A percentile compares a stretch with the other conserved stretches of the same genome.
Evolutionary conservation across 2,888 invertebrate species (phyloP).

Genomic region (Drosophila stalkeri): DNA sequence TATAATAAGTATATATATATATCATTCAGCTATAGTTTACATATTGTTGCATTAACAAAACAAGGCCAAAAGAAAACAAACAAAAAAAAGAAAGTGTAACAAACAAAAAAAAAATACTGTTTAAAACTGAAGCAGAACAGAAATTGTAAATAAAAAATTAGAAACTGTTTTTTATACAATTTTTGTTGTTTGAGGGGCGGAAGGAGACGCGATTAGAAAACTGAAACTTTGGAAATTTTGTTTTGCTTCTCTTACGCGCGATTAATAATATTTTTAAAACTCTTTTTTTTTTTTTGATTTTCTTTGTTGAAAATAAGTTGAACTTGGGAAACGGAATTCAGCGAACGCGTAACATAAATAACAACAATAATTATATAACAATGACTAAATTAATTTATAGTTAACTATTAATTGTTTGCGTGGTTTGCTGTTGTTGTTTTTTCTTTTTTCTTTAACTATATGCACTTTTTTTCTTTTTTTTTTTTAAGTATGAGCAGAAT

Average conservation of each 20-base stretch:
- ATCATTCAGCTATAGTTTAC: constrained; percentile 39
- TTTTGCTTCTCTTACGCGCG: constrained; percentile 51
- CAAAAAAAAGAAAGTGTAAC: constrained; percentile 6
- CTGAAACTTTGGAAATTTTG: constrained; percentile 25
- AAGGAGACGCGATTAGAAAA: constrained; percentile 9
- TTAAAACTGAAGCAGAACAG: constrained; percentile 60
- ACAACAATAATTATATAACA: constrained; percentile 81
- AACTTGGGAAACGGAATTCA: constrained; percentile 61
- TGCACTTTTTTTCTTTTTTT: constrained; percentile 12
- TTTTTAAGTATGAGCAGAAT: constrained; percentile 44
- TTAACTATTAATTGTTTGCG: constrained; percentile 58
- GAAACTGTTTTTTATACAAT: constrained; percentile 37
- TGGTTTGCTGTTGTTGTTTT: constrained; percentile 43
- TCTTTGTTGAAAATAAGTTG: constrained; percentile 47
- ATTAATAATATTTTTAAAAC: constrained; percentile 20
- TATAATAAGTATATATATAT: constrained; percentile 11
- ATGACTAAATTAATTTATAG: constrained; percentile 79
- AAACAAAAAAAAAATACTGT: constrained; percentile 70
- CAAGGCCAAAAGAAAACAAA: constrained; percentile 37
- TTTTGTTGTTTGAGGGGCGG: constrained; percentile 20
- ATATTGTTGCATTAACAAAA: constrained; percentile 27
- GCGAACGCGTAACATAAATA: constrained; percentile 76
- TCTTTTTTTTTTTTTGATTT: constrained; percentile 8
- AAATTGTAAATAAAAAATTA: constrained; percentile 18
- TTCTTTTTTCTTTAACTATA: constrained; percentile 32